Base-by-base conservation (phyloP, 2,797 vertebrate genomes). In the Sparidentex hasta region DNA sequence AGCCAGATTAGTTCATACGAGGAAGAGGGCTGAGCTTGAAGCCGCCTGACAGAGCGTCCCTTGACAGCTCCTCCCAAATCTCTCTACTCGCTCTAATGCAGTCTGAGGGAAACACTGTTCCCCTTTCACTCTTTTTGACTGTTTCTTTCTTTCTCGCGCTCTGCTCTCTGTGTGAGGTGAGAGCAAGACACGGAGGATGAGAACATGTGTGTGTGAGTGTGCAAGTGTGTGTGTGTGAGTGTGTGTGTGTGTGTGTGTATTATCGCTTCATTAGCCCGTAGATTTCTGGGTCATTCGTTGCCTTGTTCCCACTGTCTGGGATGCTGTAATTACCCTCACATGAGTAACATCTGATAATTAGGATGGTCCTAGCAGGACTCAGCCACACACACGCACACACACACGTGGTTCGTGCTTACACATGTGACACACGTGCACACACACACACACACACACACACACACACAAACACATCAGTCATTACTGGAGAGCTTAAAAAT, bases 271-370 rank as follows among this genome's bases (percentile, higher is more conserved):
- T 90, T 92, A 87, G 83, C 69, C 70, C 54, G 75, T 78, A 71
- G 81, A 77, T 87, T 90, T 92, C 80, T 91, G 87, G 91, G 92
- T 91, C 90, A 88, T 75, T 86, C 64, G 5, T 84, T 83, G 90
- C 80, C 91, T 82, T 79, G 82, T 84, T 89, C 84, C 85, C 75
- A 83, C 84, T 69, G 72, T 93, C 88, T 87, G 71, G 21, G 54
- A 89, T 70, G 68, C 84, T 78, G 82, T 90, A 94, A 93, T 94
- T 91, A 89, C 86, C 88, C 82, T 91, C 87, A 91, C 84, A 78
- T 91, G 91, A 93, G 80, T 91, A 90, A 91, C 76, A 61, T 84
- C 80, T 83, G 83, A 87, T 91, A 87, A 92, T 91, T 90, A 84
- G 84, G 88, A 85, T 74, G 86, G 90, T 78, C 82, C 43, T 8